These are phyloP conservation scores for Aphidius gifuensis DNA, from an alignment of 1,140 invertebrate genomes.

Conservation along the genomic window DNA sequence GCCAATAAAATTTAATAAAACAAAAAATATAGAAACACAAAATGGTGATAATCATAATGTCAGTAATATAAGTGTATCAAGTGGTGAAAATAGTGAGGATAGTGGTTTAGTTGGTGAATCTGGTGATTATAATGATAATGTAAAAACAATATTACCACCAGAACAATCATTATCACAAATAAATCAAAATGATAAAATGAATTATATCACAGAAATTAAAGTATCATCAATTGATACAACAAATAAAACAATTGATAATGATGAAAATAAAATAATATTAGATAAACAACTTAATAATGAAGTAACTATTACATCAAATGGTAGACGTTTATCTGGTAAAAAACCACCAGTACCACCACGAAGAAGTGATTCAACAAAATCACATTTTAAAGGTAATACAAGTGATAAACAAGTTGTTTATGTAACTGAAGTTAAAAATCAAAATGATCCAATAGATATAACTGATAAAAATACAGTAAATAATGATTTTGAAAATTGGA, in stretches of 20 bases:
- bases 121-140: constrained; percentile 37
- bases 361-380: constrained; percentile 41
- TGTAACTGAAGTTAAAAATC: constrained; percentile 39
- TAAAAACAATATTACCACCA: constrained; percentile 45
- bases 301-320: constrained; percentile 44
- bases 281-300: constrained; percentile 31
- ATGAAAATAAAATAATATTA: constrained; percentile 33
- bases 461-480: constrained; percentile 3
- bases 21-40: constrained; percentile 30
- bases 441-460: constrained; percentile 13
- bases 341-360: constrained; percentile 51
- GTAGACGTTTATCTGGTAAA: constrained; percentile 40
- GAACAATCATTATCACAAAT: constrained; percentile 45
- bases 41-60: constrained; percentile 42
- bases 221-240: constrained; percentile 37
- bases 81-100: constrained; percentile 49
- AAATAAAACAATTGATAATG: constrained; percentile 28
- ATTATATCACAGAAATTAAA: constrained; percentile 56
- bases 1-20: constrained; percentile 40
- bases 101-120: constrained; percentile 45
- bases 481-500: constrained; percentile 44
- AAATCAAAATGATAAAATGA: constrained; percentile 41
- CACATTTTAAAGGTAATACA: constrained; percentile 26
- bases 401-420: constrained; percentile 48
- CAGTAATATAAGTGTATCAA: constrained; percentile 49